Conservation (phyloP, 2,888 invertebrate species). For the Siphlonurus alternatus region DNA sequence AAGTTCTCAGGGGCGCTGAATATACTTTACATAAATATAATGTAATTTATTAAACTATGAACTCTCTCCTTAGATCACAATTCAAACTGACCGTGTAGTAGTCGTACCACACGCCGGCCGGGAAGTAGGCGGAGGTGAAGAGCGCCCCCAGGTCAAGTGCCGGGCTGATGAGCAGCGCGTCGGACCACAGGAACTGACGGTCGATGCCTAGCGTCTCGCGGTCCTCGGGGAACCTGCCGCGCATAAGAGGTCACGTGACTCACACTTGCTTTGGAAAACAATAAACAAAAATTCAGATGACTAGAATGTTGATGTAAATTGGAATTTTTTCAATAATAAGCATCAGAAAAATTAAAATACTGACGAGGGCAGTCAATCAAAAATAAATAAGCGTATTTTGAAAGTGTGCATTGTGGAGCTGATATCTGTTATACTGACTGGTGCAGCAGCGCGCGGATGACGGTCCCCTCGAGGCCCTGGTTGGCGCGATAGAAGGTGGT, state of each 20-base stretch:
- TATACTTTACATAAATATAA: no score
- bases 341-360: no score
- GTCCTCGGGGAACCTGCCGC: neutral
- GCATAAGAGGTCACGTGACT: no score
- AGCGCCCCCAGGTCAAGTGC: neutral
- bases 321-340: no score
- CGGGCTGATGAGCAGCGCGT: neutral
- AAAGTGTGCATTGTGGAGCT: no score
- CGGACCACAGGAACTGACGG: neutral
- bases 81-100: neutral
- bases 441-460: neutral
- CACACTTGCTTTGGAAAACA: no score
- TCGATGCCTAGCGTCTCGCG: neutral
- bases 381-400: no score
- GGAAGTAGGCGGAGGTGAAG: neutral
- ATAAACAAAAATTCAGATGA: no score
- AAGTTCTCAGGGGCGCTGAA: no score
- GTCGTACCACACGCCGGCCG: neutral
- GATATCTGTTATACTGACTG: no score
- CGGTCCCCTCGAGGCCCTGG: neutral
- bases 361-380: no score
- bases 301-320: no score
- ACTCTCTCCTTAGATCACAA: neutral
- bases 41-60: neutral
- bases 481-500: constrained; percentile 24